Evolutionary conservation across 2,797 vertebrate genomes (phyloP).

Genomic region (Melopsittacus undulatus): DNA sequence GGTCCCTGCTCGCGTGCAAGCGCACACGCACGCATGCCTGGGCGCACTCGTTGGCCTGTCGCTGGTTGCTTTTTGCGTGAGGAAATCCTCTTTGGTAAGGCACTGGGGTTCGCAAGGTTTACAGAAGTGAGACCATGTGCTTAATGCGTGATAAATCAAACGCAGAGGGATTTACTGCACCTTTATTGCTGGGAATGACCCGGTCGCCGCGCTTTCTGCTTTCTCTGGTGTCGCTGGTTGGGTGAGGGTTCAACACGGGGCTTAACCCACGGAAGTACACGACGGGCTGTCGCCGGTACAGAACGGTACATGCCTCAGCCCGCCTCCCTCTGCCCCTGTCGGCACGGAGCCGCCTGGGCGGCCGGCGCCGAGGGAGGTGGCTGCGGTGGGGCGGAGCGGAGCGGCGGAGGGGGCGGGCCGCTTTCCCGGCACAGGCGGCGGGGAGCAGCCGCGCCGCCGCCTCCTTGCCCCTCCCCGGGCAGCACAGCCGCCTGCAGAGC

Average conservation of each 20-base stretch:
- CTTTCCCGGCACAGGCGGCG: not conserved
- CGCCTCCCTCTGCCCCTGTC: not conserved
- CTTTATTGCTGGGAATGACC: too few species aligned
- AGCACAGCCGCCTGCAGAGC: not conserved
- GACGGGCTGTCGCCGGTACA: not conserved
- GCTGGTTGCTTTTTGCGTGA: not conserved
- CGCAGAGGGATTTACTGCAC: not conserved
- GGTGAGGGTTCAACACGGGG: not conserved
- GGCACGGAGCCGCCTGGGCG: not conserved
- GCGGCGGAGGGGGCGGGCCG: not conserved
- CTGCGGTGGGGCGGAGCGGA: not conserved
- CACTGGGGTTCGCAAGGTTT: not conserved
- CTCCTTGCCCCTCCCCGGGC: not conserved
- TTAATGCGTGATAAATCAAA: too few species aligned
- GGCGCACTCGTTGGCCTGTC: accelerated
- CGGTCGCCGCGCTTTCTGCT: not conserved
- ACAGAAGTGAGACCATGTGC: not conserved
- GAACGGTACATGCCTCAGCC: not conserved
- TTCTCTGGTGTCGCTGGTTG: not conserved
- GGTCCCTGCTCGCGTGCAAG: not conserved
- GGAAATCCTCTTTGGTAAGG: not conserved
- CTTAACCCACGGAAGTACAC: not conserved
- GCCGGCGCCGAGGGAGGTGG: not conserved
- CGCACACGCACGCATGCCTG: not conserved
- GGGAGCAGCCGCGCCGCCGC: not conserved